Conservation (phyloP, 2,888 invertebrate species). For the Andrena camellia region DNA sequence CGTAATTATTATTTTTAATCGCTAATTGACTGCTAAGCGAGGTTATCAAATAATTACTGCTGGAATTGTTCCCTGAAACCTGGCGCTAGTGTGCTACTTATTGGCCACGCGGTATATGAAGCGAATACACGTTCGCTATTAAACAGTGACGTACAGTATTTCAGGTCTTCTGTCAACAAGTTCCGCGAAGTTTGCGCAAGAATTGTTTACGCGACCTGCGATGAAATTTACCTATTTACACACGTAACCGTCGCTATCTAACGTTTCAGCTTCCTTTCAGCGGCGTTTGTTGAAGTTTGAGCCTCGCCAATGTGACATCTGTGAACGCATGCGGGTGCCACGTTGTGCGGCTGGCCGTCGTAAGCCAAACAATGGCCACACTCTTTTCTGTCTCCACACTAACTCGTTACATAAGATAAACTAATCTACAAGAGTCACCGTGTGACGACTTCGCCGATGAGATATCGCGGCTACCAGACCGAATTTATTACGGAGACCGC, state of each 20-base stretch:
- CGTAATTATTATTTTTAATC: neutral
- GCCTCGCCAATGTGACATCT: constrained; percentile 20
- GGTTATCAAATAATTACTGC: neutral
- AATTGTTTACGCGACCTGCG: neutral
- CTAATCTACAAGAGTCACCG: constrained; percentile 61
- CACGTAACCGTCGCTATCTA: neutral
- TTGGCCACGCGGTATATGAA: neutral
- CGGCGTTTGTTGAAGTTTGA: neutral
- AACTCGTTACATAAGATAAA: constrained; percentile 70
- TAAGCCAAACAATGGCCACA: constrained; percentile 60
- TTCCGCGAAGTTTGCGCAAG: neutral
- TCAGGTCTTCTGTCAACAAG: neutral
- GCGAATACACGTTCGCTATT: neutral
- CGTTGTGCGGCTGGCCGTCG: constrained; percentile 42
- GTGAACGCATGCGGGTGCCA: constrained; percentile 65
- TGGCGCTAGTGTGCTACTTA: neutral
- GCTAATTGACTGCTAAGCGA: neutral
- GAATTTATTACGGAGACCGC: constrained; percentile 42
- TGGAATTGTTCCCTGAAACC: neutral
- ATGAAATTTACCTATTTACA: constrained; percentile 1
- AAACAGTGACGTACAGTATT: neutral
- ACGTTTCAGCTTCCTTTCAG: constrained; percentile 12
- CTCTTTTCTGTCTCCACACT: constrained; percentile 60
- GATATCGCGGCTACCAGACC: constrained; percentile 37
- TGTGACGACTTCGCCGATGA: constrained; percentile 32